Evolutionary conservation across 2,888 invertebrate species (phyloP).

Genomic region (Phymatocera aterrima): DNA sequence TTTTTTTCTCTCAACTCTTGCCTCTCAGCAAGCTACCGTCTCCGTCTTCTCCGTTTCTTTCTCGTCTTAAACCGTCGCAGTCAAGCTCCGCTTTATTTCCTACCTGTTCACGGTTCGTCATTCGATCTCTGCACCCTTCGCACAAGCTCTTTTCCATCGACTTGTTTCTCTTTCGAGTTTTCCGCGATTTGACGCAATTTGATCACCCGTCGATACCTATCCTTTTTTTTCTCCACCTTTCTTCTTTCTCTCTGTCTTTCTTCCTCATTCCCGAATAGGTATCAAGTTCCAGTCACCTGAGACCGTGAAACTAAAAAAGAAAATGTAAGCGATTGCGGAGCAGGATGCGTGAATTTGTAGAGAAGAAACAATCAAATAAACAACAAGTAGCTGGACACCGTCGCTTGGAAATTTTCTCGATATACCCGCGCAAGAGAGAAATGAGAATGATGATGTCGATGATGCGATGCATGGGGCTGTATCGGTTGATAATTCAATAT

Average conservation of each 20-base stretch:
- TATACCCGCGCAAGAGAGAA: too few species aligned
- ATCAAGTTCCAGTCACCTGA: conserved; percentile 49
- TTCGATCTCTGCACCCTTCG: conserved; percentile 20
- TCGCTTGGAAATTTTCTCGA: too few species aligned
- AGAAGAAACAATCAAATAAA: too few species aligned
- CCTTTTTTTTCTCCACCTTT: background rate
- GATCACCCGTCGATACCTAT: background rate
- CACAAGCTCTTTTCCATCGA: background rate
- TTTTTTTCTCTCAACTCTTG: background rate
- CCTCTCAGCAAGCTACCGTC: background rate
- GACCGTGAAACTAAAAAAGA: background rate
- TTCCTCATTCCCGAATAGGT: conserved; percentile 28
- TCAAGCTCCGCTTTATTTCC: background rate
- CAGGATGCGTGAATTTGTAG: background rate
- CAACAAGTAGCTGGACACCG: too few species aligned
- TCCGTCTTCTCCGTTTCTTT: background rate
- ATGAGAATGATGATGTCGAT: background rate
- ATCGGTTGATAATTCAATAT: background rate
- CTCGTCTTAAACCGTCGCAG: background rate
- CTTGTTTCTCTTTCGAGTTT: conserved; percentile 14
- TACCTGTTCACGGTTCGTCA: conserved; percentile 27
- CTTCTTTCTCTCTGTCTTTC: conserved; percentile 39
- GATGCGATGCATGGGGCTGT: background rate
- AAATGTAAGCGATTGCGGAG: background rate
- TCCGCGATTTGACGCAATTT: conserved; percentile 28